phyloP scores from a whole-genome alignment of 2,113 vertebrate species.

The Tiliqua scincoides region DNA sequence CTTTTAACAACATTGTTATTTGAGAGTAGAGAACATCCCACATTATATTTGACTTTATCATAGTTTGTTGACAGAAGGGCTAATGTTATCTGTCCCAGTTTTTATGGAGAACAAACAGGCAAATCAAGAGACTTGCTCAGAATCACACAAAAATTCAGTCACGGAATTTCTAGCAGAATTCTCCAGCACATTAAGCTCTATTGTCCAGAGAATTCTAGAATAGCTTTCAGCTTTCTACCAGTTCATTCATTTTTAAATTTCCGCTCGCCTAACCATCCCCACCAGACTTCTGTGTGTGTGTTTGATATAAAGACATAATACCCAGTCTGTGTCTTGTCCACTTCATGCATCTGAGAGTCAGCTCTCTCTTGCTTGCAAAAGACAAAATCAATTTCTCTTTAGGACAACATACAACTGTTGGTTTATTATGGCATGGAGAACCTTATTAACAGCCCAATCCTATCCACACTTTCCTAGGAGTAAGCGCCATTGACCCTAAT shows the following conservation, averaged over 20 bases:
- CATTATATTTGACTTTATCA: background rate
- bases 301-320: background rate
- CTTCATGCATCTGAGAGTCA: background rate
- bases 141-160: background rate
- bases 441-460: too few relatives aligned
- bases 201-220: background rate
- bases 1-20: background rate
- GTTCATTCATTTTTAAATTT: background rate
- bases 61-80: background rate
- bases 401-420: background rate
- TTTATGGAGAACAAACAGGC: background rate
- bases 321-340: background rate
- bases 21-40: background rate
- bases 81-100: background rate
- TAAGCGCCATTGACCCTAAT: too few relatives aligned
- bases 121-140: background rate
- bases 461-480: too few relatives aligned
- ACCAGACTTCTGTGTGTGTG: background rate
- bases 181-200: background rate
- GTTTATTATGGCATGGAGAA: background rate
- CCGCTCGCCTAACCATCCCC: background rate
- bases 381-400: background rate
- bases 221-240: background rate
- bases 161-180: background rate
- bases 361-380: background rate